phyloP scores from a whole-genome alignment of 2,113 vertebrate genomes.

The Mirounga angustirostris region DNA sequence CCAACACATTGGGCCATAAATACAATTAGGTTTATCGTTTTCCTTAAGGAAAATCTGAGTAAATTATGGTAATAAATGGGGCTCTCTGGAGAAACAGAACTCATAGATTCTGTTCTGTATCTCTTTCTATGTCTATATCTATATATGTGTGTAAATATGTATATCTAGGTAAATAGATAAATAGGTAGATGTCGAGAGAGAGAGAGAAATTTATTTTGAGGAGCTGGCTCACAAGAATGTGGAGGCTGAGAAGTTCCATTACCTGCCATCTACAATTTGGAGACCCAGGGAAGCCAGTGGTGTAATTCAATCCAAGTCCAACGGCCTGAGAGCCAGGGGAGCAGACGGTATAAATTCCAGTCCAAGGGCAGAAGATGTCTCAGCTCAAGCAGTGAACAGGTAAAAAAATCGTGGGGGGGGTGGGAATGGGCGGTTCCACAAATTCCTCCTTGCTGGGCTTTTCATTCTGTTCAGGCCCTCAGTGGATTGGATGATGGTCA shows the following conservation, averaged over 20 bases:
- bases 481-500: not conserved
- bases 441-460: not conserved
- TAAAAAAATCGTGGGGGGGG: not conserved
- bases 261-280: not conserved
- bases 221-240: not conserved
- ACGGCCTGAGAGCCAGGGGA: not conserved
- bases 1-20: not conserved
- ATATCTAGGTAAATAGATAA: not conserved
- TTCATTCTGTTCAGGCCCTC: not conserved
- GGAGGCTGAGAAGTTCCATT: not conserved
- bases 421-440: fast-evolving
- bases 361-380: not conserved
- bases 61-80: not conserved
- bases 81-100: not conserved
- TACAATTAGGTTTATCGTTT: not conserved
- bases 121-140: not conserved
- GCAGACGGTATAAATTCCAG: not conserved
- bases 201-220: not conserved
- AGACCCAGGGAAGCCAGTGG: not conserved
- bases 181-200: not conserved
- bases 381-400: not conserved
- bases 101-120: not conserved
- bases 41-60: slow-evolving; percentile 30
- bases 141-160: not conserved
- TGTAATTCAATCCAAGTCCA: not conserved